Evolutionary conservation across 2,888 invertebrate genomes (phyloP).

Genomic region (Muschampia plurimacula): DNA sequence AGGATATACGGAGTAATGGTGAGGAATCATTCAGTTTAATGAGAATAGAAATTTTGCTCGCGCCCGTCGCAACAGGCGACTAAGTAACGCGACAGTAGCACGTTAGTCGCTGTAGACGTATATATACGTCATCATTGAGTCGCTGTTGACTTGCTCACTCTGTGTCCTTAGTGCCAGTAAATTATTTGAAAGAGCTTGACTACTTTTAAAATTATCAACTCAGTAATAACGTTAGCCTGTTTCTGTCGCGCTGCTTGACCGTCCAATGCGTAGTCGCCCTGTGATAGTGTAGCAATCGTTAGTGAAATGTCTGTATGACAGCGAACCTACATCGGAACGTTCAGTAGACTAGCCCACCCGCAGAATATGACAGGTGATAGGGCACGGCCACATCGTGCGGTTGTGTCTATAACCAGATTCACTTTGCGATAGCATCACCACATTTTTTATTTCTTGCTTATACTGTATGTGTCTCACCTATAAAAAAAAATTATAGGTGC

Average conservation of each 20-base stretch:
- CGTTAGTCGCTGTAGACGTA: background rate
- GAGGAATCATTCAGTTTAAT: conserved; percentile 42
- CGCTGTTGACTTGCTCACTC: background rate
- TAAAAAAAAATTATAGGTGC: background rate
- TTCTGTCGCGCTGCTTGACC: background rate
- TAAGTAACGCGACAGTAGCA: conserved; percentile 2
- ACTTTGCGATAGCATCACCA: background rate
- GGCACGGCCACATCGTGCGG: conserved; percentile 39
- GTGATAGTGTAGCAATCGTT: conserved; percentile 21
- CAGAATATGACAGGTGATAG: conserved; percentile 77
- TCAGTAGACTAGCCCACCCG: conserved; percentile 56
- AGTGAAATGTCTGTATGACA: conserved; percentile 37
- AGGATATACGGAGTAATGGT: conserved; percentile 49
- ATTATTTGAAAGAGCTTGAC: background rate
- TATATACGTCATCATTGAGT: background rate
- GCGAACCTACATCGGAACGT: conserved; percentile 54
- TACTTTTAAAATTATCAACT: background rate
- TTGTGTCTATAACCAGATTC: conserved; percentile 11
- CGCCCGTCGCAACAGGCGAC: background rate
- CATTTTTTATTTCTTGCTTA: background rate
- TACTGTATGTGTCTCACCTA: background rate
- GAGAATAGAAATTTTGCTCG: conserved; percentile 8
- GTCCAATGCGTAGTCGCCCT: background rate
- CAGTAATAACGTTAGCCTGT: background rate
- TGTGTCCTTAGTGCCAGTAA: conserved; percentile 2